phyloP scores from a whole-genome alignment of 2,113 vertebrate genomes.

The Chauna torquata region DNA sequence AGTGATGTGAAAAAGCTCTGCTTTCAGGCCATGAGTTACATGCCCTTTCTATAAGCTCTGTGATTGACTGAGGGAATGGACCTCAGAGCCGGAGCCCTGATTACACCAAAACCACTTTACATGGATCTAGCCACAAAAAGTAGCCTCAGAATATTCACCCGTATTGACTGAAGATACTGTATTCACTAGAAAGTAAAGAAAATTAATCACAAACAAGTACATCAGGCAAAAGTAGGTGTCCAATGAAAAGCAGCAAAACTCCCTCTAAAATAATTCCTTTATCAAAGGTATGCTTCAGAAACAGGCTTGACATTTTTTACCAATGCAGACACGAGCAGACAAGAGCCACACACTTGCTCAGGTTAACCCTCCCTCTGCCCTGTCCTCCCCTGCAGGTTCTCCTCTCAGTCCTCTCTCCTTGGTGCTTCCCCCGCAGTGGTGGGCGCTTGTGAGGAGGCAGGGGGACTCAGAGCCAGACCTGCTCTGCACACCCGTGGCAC shows the following conservation, averaged over 20 bases:
- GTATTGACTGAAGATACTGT: background rate
- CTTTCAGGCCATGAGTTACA: background rate
- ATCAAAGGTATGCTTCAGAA: background rate
- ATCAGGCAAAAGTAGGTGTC: background rate
- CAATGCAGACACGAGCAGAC: background rate
- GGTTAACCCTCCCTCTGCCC: background rate
- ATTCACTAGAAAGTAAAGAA: background rate
- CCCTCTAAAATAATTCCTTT: background rate
- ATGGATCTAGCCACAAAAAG: background rate
- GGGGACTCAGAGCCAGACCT: background rate
- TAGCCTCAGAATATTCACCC: background rate
- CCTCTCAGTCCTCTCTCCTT: too few species aligned
- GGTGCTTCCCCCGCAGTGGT: rapidly evolving
- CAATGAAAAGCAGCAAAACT: background rate
- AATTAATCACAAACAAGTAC: background rate
- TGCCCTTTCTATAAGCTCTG: background rate
- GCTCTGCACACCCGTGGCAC: rapidly evolving
- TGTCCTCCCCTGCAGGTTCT: background rate
- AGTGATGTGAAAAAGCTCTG: background rate
- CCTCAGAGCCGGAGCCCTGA: background rate
- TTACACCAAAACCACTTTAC: background rate
- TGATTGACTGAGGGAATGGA: background rate
- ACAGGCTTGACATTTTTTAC: background rate
- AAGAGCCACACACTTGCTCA: background rate
- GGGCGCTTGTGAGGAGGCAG: background rate